Base-by-base conservation (phyloP, 2,888 invertebrate genomes). In the Pristionchus maxplancki region DNA sequence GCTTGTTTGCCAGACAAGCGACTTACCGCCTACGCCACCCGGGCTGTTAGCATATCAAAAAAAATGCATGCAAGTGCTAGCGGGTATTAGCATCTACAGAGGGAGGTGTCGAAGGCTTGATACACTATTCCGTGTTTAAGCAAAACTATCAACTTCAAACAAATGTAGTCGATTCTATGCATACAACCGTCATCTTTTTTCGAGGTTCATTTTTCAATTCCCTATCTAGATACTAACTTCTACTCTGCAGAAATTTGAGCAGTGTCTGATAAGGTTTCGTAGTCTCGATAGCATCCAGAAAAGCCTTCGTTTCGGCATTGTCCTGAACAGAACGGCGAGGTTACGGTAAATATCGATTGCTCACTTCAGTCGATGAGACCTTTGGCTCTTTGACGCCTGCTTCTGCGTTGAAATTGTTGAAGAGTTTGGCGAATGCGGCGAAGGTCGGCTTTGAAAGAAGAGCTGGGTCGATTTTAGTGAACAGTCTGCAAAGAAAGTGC, bases 391-490 rank as follows among this genome's bases (percentile, higher is more conserved):
- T 93, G 91, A 11, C 89, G 78, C 93, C 93, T 0, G 91, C 91
- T 91, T 97, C 96, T 89, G 96, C 95, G 93, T 97, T 96, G 94
- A 98, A 98, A 95, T 98, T 98, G 95, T 98, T 97, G 94, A 97
- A 96, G 58, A 98, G 96, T 17, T 96, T 95, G 71, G 96, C 95
- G 91, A 98, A 96, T 93, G 96, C 97, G 91, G 96, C 96, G 89
- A 97, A 96, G 2, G 97, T 97, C 24, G 90, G 89, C 28, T 89
- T 89, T 13, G 90, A 83, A 24, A 88, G 58, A 24, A 88, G 83
- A 28, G 83, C 64, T 17, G 88, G 20, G n/a, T 88, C 88, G 62
- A 88, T 44, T 81, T 83, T 64, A 20, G 48, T 40, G 83, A 88
- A 81, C 37, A 88, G 81, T 34, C 81, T 88, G 58, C 17, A 8